Evolutionary conservation across 2,113 vertebrate genomes (phyloP).

Genomic region (Lota lota): DNA sequence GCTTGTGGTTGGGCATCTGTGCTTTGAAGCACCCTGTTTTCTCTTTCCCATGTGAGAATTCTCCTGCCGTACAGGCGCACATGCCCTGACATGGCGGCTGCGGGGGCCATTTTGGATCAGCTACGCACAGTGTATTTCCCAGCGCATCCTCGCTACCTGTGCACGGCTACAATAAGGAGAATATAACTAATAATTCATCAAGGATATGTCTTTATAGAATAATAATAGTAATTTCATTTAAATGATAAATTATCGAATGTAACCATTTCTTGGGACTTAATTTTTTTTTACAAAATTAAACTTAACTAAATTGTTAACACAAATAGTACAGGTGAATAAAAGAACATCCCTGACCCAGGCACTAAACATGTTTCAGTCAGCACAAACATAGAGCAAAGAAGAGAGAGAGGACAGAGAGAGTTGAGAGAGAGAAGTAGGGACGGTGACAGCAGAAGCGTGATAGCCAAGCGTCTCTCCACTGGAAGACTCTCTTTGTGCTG

Average conservation of each 20-base stretch:
- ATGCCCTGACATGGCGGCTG: constrained; percentile 57
- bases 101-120: constrained; percentile 66
- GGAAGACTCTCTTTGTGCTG: constrained; percentile 45
- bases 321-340: too few relatives aligned
- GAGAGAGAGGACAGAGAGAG: constrained; percentile 10
- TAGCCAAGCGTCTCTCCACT: constrained; percentile 25
- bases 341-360: too few relatives aligned
- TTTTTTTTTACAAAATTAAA: too few relatives aligned
- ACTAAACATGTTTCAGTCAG: not conserved
- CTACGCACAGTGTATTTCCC: constrained; percentile 14
- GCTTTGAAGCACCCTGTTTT: constrained; percentile 49
- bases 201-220: too few relatives aligned
- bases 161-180: not conserved
- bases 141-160: not conserved
- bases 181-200: not conserved
- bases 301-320: too few relatives aligned
- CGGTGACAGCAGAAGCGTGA: not conserved
- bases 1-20: constrained; percentile 69
- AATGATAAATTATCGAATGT: too few relatives aligned
- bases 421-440: constrained; percentile 1
- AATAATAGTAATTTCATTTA: too few relatives aligned
- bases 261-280: too few relatives aligned
- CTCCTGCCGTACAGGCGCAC: constrained; percentile 52
- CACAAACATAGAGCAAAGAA: constrained; percentile 3
- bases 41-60: constrained; percentile 57